Conservation (phyloP, 2,888 invertebrate genomes). For the Podotricha telesiphe region DNA sequence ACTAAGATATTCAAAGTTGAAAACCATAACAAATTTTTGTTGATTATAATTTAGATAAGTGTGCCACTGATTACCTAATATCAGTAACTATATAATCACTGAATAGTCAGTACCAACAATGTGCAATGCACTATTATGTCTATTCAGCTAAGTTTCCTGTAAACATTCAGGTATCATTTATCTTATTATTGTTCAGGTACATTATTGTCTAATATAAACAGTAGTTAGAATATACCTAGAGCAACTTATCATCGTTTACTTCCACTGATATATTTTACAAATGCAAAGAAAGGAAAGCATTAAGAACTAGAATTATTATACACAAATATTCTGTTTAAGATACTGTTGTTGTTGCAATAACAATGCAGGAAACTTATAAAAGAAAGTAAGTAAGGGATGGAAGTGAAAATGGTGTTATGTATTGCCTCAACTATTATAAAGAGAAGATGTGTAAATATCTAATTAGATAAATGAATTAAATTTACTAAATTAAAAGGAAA, state of each 20-base stretch:
- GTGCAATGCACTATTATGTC: not conserved
- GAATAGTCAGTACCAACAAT: slow-evolving; percentile 2
- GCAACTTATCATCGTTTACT: slow-evolving; percentile 16
- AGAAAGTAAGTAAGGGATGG: too few species aligned
- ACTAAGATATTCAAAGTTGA: too few species aligned
- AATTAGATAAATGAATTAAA: too few species aligned
- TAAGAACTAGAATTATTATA: not conserved
- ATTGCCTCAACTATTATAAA: too few species aligned
- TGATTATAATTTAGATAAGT: too few species aligned
- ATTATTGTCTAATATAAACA: slow-evolving; percentile 25
- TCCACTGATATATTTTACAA: not conserved
- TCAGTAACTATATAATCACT: slow-evolving; percentile 12
- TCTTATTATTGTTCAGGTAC: slow-evolving; percentile 12
- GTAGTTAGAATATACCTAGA: not conserved
- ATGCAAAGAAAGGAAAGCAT: slow-evolving; percentile 10
- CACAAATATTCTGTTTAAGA: too few species aligned
- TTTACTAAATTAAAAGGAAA: too few species aligned
- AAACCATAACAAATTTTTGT: too few species aligned
- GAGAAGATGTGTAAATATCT: too few species aligned
- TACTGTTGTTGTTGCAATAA: too few species aligned
- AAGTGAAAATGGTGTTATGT: too few species aligned
- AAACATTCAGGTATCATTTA: slow-evolving; percentile 23
- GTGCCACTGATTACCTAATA: slow-evolving; percentile 5
- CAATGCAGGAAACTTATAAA: too few species aligned
- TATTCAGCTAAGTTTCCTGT: slow-evolving; percentile 29